Evolutionary conservation across 2,113 vertebrate genomes (phyloP).

Genomic region (Mesoclemmys tuberculata): DNA sequence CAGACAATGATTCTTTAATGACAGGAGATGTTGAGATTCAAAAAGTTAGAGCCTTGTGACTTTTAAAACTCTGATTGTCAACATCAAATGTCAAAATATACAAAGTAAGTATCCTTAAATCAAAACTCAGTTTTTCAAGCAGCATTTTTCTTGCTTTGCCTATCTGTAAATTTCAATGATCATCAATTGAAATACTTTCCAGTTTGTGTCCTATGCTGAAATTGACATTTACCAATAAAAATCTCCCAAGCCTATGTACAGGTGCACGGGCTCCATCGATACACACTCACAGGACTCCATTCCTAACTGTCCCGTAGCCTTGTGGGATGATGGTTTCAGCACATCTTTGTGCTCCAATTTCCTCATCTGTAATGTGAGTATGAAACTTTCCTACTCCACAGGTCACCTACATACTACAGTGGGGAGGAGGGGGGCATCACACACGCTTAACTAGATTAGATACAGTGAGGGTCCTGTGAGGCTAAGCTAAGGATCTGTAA

Average conservation of each 20-base stretch:
- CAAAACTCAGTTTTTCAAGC: not conserved
- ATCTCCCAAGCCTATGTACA: not conserved
- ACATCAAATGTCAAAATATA: not conserved
- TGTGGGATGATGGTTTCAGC: not conserved
- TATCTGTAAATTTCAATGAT: not conserved
- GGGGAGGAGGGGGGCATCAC: too few species aligned
- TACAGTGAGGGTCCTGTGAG: not conserved
- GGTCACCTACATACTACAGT: too few species aligned
- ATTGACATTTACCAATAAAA: not conserved
- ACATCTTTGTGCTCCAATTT: not conserved
- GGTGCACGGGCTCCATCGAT: not conserved
- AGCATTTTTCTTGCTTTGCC: not conserved
- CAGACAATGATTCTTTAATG: not conserved
- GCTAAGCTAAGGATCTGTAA: not conserved
- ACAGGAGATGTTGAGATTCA: not conserved
- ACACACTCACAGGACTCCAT: not conserved
- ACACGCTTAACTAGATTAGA: not conserved
- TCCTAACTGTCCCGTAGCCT: not conserved
- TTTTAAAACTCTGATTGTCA: not conserved
- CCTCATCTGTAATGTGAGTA: not conserved
- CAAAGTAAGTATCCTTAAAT: not conserved
- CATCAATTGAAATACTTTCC: not conserved
- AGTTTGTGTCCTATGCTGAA: not conserved
- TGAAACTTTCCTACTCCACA: not conserved
- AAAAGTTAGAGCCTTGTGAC: not conserved